A percentile compares a stretch with the other conserved stretches of the same genome.
Evolutionary conservation across 2,797 vertebrate genomes (phyloP).

Genomic region (Somateria mollissima): DNA sequence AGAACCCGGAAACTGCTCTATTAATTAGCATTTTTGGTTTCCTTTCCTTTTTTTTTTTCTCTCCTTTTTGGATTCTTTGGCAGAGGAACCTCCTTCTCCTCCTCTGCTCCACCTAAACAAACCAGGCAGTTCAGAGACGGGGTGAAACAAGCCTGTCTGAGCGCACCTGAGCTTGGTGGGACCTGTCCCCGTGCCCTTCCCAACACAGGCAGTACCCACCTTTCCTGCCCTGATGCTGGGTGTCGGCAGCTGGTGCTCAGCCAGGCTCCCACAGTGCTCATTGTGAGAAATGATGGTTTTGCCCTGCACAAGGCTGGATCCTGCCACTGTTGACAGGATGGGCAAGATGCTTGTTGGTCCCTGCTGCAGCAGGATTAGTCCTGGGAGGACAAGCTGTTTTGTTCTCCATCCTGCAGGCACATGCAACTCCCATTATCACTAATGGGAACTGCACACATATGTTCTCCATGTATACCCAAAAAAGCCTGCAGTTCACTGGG

Average conservation of each 20-base stretch:
- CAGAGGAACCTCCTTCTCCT: background rate
- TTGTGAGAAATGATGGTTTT: background rate
- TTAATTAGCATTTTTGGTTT: slow-evolving; percentile 23
- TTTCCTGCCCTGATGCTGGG: rapidly evolving
- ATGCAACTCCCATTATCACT: background rate
- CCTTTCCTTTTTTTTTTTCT: slow-evolving; percentile 6
- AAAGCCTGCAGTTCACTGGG: background rate
- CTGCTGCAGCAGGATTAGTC: background rate
- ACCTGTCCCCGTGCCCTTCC: rapidly evolving
- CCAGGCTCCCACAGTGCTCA: background rate
- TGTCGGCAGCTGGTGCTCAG: background rate
- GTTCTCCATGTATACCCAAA: rapidly evolving
- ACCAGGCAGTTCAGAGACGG: background rate
- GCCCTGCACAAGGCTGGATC: background rate
- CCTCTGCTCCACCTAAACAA: slow-evolving; percentile 32
- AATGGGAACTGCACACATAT: rapidly evolving
- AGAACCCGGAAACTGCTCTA: slow-evolving; percentile 2
- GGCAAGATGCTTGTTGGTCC: background rate
- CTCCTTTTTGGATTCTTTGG: slow-evolving; percentile 8
- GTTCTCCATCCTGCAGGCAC: background rate
- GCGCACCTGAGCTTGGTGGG: background rate
- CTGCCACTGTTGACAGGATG: background rate
- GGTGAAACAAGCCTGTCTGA: background rate
- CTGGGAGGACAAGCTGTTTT: background rate
- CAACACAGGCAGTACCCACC: too few species aligned